phyloP scores from a whole-genome alignment of 2,113 vertebrate species.

The Perognathus longimembris region DNA sequence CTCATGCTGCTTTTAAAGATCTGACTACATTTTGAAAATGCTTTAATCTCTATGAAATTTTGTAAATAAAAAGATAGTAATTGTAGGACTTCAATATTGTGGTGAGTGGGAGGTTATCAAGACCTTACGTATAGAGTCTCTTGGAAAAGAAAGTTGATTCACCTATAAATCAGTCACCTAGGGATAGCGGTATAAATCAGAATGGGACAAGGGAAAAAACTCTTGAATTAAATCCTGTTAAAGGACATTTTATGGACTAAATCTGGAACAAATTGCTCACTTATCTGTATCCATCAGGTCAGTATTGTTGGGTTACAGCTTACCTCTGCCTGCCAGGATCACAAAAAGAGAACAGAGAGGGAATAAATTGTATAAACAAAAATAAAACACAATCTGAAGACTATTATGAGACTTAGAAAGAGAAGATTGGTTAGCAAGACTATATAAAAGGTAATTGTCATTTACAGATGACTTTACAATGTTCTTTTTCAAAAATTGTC shows the following conservation, averaged over 20 bases:
- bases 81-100: slow-evolving; percentile 59
- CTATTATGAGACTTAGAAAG: slow-evolving; percentile 49
- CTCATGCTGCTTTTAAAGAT: slow-evolving; percentile 52
- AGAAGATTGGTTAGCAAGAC: slow-evolving; percentile 39
- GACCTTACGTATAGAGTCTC: slow-evolving; percentile 53
- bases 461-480: slow-evolving; percentile 39
- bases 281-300: slow-evolving; percentile 68
- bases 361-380: slow-evolving; percentile 64
- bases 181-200: slow-evolving; percentile 42
- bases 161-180: slow-evolving; percentile 56
- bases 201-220: slow-evolving; percentile 34
- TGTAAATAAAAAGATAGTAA: slow-evolving; percentile 68
- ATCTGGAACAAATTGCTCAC: slow-evolving; percentile 63
- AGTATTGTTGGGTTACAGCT: slow-evolving; percentile 59
- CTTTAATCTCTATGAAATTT: slow-evolving; percentile 67
- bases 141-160: slow-evolving; percentile 37
- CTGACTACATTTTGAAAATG: slow-evolving; percentile 39
- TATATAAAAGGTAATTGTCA: slow-evolving; percentile 28
- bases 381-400: slow-evolving; percentile 46
- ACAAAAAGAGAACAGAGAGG: slow-evolving; percentile 35
- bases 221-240: slow-evolving; percentile 58
- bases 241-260: slow-evolving; percentile 55
- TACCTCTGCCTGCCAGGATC: slow-evolving; percentile 52
- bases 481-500: slow-evolving; percentile 34
- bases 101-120: slow-evolving; percentile 61